A percentile compares a stretch with the other conserved stretches of the same genome.
These are phyloP conservation scores for Venustaconcha ellipsiformis DNA, from an alignment of 1,140 invertebrate genomes.

Conservation along the genomic window DNA sequence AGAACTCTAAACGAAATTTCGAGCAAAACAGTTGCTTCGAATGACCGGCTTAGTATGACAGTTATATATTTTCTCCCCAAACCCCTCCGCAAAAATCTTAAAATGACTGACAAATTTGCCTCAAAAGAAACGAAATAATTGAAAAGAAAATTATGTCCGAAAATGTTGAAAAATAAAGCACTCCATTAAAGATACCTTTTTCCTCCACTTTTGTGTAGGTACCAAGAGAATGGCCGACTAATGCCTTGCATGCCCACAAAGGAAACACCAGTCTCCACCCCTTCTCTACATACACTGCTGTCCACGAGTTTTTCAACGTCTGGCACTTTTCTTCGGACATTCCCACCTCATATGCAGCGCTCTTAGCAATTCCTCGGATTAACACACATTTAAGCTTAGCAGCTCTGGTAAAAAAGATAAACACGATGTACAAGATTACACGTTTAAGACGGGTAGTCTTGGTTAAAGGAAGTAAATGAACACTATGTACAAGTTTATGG, in stretches of 20 bases:
- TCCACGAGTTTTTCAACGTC: slow-evolving; percentile 72
- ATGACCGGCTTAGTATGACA: too few relatives aligned
- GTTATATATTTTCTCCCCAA: too few relatives aligned
- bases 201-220: slow-evolving; percentile 29
- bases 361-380: slow-evolving; percentile 97
- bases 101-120: too few relatives aligned
- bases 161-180: too few relatives aligned
- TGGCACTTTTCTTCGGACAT: slow-evolving; percentile 85
- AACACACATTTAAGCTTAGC: slow-evolving; percentile 97
- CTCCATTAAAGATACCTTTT: slow-evolving; percentile 13
- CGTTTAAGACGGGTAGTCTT: too few relatives aligned
- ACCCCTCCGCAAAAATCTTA: too few relatives aligned
- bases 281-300: slow-evolving; percentile 46
- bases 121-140: too few relatives aligned
- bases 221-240: slow-evolving; percentile 33
- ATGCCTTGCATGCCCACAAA: slow-evolving; percentile 39
- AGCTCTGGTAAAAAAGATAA: slow-evolving; percentile 76
- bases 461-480: slow-evolving; percentile 8
- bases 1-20: too few relatives aligned
- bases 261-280: slow-evolving; percentile 52
- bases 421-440: too few relatives aligned
- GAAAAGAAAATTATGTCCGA: too few relatives aligned
- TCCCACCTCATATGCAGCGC: slow-evolving; percentile 95
- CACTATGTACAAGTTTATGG: too few relatives aligned
- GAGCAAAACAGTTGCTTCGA: too few relatives aligned